These are phyloP conservation scores for Iselma pallidipennis DNA, from an alignment of 2,888 invertebrate species.

Conservation along the genomic window DNA sequence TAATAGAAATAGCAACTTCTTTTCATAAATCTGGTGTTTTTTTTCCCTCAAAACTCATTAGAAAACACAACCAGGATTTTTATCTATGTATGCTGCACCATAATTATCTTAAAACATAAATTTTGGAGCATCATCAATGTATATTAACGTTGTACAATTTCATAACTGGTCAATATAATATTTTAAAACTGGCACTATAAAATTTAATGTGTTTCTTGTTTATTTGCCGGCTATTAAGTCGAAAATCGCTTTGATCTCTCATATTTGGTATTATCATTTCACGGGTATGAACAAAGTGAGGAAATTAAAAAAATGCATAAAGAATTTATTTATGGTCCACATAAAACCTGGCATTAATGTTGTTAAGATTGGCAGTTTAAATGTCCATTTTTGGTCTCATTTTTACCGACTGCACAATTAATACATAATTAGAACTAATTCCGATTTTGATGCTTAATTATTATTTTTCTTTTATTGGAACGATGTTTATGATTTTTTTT, in stretches of 20 bases:
- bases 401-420: background rate
- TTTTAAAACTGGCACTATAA: background rate
- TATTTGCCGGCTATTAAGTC: background rate
- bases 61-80: too few species aligned
- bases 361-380: conserved; percentile 17
- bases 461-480: background rate
- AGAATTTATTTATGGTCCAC: conserved; percentile 14
- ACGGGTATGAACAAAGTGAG: background rate
- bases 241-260: background rate
- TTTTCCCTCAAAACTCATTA: too few species aligned
- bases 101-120: background rate
- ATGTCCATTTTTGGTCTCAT: background rate
- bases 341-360: conserved; percentile 8
- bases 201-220: background rate
- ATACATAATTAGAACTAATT: background rate
- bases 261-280: background rate
- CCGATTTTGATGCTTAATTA: background rate
- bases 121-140: background rate
- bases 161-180: background rate
- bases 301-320: conserved; percentile 14
- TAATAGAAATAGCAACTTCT: too few species aligned
- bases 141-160: too few species aligned
- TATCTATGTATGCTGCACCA: background rate
- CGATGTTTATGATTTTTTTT: background rate
- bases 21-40: too few species aligned